Evolutionary conservation across 2,113 vertebrate species (phyloP).

Genomic region (Melanostigma gelatinosum): DNA sequence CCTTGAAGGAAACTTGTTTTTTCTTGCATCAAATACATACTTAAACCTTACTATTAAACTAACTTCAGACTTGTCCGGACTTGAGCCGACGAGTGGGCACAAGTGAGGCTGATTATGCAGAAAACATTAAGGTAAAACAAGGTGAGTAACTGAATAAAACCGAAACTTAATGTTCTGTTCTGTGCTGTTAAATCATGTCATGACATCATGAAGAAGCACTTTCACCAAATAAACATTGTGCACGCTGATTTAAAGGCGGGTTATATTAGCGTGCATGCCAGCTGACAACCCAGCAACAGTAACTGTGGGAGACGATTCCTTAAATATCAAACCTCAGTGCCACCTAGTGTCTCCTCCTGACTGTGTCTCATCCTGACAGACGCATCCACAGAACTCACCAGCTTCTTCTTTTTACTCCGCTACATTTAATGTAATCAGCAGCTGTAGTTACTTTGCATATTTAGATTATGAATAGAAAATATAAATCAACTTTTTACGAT

Average conservation of each 20-base stretch:
- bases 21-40: not conserved
- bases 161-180: not conserved
- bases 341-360: slow-evolving; percentile 22
- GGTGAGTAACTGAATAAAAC: not conserved
- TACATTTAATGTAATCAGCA: not conserved
- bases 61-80: too few species aligned
- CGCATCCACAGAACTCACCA: not conserved
- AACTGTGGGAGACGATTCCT: slow-evolving; percentile 31
- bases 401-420: not conserved
- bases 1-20: not conserved
- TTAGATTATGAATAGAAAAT: not conserved
- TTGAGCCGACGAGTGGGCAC: too few species aligned
- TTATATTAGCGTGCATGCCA: slow-evolving; percentile 25
- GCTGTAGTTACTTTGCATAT: not conserved
- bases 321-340: slow-evolving; percentile 43
- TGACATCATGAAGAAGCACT: not conserved
- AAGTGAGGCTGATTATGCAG: too few species aligned
- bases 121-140: too few species aligned
- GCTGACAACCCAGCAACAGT: slow-evolving; percentile 39
- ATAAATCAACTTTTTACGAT: not conserved
- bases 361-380: not conserved
- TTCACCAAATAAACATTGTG: not conserved
- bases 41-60: not conserved
- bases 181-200: not conserved
- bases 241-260: slow-evolving; percentile 4